Evolutionary conservation across 2,113 vertebrate species (phyloP), one percentile per base, ranked within the genome.

Genomic region (Mus spicilegus): DNA sequence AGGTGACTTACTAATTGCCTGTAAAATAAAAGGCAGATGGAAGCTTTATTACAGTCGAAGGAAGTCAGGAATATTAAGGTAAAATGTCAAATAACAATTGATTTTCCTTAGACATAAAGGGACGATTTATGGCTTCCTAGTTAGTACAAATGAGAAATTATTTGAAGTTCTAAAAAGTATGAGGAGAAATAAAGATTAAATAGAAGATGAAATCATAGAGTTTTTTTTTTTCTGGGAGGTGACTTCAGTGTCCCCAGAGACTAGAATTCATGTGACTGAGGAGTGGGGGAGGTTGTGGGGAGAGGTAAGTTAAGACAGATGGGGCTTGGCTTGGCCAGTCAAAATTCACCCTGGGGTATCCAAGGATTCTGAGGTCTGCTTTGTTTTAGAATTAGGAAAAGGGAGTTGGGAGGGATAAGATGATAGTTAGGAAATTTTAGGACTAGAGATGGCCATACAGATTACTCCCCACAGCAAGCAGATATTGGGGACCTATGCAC

Each of bases 11-110:
- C 98, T 98, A 98, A 98, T 98, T 98, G 98, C 98, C 98, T 97
- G 98, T 98, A 97, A 98, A 98, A 98, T 97, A 97, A 98, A 98
- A 98, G 97, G 98, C 97, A 98, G 98, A 98, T 98, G 97, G 98
- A 97, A 92, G 96, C 97, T 98, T 98, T 98, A 98, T 98, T 98
- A 94, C 95, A 94, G 98, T 97, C 95, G 97, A 97, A 98, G 98
- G 98, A 98, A 98, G 98, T 98, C 93, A 12, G 97, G 96, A 97
- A 98, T 98, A 98, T 98, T 98, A 98, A 98, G 98, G 98, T 97
- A 98, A 98, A 97, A 97, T 98, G 98, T 98, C 98, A 98, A 97
- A 98, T 96, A 97, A 98, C 98, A 96, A 98, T 98, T 98, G 98
- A 98, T 98, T 98, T 98, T 98, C 96, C 91, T 93, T 95, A 97